These are phyloP conservation scores for Cottus gobio DNA, from an alignment of 2,113 vertebrate genomes.

Conservation along the genomic window DNA sequence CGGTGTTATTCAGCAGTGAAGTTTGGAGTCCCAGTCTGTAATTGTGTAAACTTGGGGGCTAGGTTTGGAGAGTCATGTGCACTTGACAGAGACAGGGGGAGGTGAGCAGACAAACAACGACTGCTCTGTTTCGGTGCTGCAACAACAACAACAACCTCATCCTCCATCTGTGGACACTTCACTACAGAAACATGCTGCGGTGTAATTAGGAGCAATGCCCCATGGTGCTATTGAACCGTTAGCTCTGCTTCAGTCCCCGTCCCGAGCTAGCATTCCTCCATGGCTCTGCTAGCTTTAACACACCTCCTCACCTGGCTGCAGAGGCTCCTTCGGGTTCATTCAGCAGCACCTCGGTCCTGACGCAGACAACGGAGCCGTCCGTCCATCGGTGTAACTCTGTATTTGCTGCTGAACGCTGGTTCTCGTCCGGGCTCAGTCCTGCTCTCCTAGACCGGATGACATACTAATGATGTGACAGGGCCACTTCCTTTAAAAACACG, in stretches of 20 bases:
- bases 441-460: constrained; percentile 77
- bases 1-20: neutral
- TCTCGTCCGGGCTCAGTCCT: constrained; percentile 36
- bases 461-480: constrained; percentile 39
- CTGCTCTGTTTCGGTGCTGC: constrained; percentile 61
- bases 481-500: constrained; percentile 80
- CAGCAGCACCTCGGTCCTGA: neutral
- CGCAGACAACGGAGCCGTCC: constrained; percentile 4
- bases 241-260: constrained; percentile 45
- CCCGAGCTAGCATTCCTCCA: constrained; percentile 47
- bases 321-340: constrained; percentile 32
- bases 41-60: constrained; percentile 44
- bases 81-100: constrained; percentile 56
- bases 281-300: constrained; percentile 41
- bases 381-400: constrained; percentile 18
- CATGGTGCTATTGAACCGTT: constrained; percentile 31
- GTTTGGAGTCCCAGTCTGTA: constrained; percentile 28
- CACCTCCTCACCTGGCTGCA: constrained; percentile 53
- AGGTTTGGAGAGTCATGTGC: constrained; percentile 68
- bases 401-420: constrained; percentile 14
- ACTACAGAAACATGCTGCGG: neutral
- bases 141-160: constrained; percentile 26
- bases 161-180: neutral
- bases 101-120: constrained; percentile 62
- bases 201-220: constrained; percentile 11